These are phyloP conservation scores for Panthera uncia DNA, from an alignment of 2,113 vertebrate species.

Conservation along the genomic window DNA sequence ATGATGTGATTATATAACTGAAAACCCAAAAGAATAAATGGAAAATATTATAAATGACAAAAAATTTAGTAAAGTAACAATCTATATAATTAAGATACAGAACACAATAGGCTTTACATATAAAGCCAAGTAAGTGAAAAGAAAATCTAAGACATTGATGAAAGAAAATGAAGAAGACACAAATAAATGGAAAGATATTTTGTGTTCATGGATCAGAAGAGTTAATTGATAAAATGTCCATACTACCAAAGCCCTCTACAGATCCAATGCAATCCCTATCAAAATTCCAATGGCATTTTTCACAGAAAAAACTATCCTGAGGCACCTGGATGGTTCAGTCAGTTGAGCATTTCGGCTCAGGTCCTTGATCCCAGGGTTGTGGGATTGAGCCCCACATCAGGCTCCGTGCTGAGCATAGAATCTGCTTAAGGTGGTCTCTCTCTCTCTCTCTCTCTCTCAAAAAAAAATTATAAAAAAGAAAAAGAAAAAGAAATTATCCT, in stretches of 20 bases:
- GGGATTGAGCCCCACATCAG: no score
- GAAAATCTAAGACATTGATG: neutral
- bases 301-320: neutral
- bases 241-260: neutral
- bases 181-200: neutral
- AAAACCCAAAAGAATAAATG: neutral
- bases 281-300: neutral
- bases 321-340: no score
- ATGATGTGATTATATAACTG: neutral
- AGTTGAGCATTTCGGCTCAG: no score
- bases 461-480: no score
- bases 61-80: neutral
- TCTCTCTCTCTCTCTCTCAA: no score
- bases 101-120: neutral
- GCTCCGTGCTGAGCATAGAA: no score
- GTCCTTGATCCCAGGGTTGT: no score
- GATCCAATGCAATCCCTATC: neutral
- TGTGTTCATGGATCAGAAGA: neutral
- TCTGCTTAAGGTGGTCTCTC: no score
- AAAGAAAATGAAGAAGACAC: neutral
- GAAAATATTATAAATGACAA: slow-evolving; percentile 25
- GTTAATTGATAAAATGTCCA: neutral
- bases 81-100: neutral
- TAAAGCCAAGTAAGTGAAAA: neutral
- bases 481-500: neutral